Conservation (phyloP, 2,797 vertebrate species). For the Pterois miles region DNA sequence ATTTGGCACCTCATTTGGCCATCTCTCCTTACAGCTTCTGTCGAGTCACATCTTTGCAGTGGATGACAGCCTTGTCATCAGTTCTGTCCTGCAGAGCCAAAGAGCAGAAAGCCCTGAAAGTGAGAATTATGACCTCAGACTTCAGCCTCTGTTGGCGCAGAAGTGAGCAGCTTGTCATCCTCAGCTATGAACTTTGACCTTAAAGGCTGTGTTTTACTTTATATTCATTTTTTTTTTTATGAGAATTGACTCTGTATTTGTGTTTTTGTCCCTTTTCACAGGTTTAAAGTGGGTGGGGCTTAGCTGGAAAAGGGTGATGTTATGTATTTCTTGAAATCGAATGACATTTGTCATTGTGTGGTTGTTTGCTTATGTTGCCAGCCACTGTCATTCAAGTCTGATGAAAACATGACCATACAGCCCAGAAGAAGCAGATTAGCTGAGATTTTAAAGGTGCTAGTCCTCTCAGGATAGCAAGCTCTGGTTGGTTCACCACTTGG, state of each 20-base stretch:
- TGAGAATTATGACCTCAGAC: constrained; percentile 14
- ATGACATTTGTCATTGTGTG: neutral
- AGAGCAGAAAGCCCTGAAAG: constrained; percentile 13
- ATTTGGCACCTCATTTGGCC: constrained; percentile 57
- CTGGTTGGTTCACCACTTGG: no score
- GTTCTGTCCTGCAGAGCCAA: constrained; percentile 12
- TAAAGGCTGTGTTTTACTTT: neutral
- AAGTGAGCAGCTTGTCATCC: neutral
- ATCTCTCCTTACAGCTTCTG: constrained; percentile 72
- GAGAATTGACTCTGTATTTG: neutral
- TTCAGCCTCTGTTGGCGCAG: neutral
- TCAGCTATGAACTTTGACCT: neutral
- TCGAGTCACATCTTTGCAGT: constrained; percentile 52
- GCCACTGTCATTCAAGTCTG: neutral
- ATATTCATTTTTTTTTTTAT: neutral
- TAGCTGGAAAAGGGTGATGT: neutral
- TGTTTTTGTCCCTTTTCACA: neutral
- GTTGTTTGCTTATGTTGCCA: neutral
- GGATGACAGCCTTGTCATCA: constrained; percentile 48
- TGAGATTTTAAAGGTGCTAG: no score
- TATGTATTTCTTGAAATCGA: neutral
- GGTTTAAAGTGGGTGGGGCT: neutral
- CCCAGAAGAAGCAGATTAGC: no score
- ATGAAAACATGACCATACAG: neutral
- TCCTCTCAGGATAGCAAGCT: no score